Evolutionary conservation across 2,797 vertebrate genomes (phyloP).

Genomic region (Hipposideros larvatus): DNA sequence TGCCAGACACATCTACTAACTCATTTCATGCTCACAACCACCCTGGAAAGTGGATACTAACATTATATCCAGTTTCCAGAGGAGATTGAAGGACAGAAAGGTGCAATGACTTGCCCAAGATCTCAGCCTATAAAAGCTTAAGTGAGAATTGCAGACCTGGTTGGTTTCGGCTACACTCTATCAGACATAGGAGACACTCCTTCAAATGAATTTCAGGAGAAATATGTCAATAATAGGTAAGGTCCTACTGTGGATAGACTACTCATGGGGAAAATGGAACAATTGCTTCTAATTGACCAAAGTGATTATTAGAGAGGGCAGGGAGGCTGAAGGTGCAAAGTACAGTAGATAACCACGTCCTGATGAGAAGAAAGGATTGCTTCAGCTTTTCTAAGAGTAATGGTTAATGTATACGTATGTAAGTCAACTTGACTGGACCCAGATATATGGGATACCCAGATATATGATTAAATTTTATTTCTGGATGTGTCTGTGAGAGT

Average conservation of each 20-base stretch:
- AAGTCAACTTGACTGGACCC: not conserved
- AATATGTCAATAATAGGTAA: not conserved
- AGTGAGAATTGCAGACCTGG: not conserved
- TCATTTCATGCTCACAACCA: not conserved
- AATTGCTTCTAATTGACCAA: not conserved
- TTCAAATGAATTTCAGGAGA: not conserved
- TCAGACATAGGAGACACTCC: not conserved
- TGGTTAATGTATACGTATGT: not conserved
- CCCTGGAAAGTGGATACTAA: not conserved
- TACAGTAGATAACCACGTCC: not conserved
- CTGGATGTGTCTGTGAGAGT: not conserved
- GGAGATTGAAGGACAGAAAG: not conserved
- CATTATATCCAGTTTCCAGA: not conserved
- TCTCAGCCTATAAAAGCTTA: not conserved
- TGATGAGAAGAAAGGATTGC: not conserved
- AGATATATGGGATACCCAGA: not conserved
- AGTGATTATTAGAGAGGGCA: not conserved
- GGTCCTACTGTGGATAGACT: not conserved
- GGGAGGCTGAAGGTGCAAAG: not conserved
- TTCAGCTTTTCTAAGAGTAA: not conserved
- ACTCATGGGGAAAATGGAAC: not conserved
- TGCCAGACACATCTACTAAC: not conserved
- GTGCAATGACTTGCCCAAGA: not conserved
- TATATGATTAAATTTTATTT: not conserved
- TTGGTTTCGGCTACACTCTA: not conserved